Conservation (phyloP, 1,140 invertebrate species). For the Phthorimaea operculella region DNA sequence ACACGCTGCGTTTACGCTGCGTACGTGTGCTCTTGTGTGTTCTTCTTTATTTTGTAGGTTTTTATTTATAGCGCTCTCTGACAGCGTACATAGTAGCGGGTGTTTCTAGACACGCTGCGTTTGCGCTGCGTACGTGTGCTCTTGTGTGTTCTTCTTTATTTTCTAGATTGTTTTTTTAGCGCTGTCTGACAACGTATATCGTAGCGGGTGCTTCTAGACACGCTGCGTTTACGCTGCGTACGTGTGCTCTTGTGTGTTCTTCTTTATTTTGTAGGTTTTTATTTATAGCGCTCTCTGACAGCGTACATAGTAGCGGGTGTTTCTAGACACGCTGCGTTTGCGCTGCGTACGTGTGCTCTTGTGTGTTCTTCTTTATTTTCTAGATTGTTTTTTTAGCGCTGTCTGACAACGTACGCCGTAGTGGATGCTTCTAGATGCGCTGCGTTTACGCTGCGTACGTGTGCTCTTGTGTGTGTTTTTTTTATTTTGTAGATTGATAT, state of each 20-base stretch:
- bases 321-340: no score
- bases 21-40: conserved; percentile 4
- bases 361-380: no score
- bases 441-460: not conserved
- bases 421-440: conserved; percentile 26
- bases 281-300: conserved; percentile 16
- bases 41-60: not conserved
- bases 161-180: no score
- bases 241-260: conserved; percentile 6
- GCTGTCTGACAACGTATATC: conserved; percentile 60
- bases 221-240: not conserved
- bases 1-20: not conserved
- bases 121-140: no score
- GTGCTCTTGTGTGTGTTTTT: conserved; percentile 5
- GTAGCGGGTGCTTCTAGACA: conserved; percentile 35
- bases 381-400: no score
- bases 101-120: no score
- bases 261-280: not conserved
- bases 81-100: no score
- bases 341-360: no score
- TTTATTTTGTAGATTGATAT: conserved; percentile 3
- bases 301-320: no score
- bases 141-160: no score
- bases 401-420: no score
- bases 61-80: conserved; percentile 14